These are phyloP conservation scores for Nipponia nippon DNA, from an alignment of 2,113 vertebrate species.

Conservation along the genomic window DNA sequence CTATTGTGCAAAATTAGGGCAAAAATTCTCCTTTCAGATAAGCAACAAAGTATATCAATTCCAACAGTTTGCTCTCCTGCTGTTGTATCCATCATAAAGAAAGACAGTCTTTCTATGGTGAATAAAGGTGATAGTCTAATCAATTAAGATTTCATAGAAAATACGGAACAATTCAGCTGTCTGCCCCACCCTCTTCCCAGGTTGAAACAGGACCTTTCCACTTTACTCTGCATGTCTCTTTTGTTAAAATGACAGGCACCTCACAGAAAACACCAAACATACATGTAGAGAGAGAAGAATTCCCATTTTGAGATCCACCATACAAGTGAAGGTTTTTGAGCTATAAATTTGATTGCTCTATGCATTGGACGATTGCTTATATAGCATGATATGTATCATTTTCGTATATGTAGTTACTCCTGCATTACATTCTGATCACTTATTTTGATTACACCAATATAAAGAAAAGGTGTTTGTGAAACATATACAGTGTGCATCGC, in stretches of 20 bases:
- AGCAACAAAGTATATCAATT: slow-evolving; percentile 71
- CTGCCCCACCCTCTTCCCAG: slow-evolving; percentile 64
- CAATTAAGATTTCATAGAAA: slow-evolving; percentile 70
- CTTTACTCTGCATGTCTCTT: slow-evolving; percentile 64
- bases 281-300: slow-evolving; percentile 37
- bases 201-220: slow-evolving; percentile 65
- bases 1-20: slow-evolving; percentile 72
- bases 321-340: slow-evolving; percentile 19
- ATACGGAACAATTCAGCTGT: slow-evolving; percentile 65
- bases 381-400: background rate
- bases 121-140: slow-evolving; percentile 71
- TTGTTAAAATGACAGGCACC: slow-evolving; percentile 62
- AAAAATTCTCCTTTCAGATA: slow-evolving; percentile 72
- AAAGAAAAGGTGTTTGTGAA: background rate
- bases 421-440: background rate
- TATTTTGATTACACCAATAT: background rate
- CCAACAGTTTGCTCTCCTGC: slow-evolving; percentile 72
- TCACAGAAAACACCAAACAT: slow-evolving; percentile 61
- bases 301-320: slow-evolving; percentile 41
- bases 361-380: background rate
- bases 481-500: background rate
- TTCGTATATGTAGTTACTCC: background rate
- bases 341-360: slow-evolving; percentile 3
- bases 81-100: slow-evolving; percentile 68
- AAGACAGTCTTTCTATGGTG: slow-evolving; percentile 58